Conservation (phyloP, 2,888 invertebrate genomes). For the Pandemis corylana region DNA sequence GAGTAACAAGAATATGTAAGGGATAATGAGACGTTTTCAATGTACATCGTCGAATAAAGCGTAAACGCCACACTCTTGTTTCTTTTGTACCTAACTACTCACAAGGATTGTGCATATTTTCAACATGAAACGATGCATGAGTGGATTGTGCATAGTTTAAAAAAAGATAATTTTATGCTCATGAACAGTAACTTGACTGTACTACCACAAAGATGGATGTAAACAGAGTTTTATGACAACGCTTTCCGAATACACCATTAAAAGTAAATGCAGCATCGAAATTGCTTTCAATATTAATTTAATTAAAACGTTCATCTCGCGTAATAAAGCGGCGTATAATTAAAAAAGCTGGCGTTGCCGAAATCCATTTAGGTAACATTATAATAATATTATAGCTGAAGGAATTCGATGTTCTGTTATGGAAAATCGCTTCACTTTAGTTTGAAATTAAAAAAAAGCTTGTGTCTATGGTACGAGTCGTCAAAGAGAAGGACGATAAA, state of each 20-base stretch:
- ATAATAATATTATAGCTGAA: constrained; percentile 13
- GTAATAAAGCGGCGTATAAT: constrained; percentile 60
- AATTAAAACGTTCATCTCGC: constrained; percentile 59
- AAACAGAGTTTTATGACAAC: constrained; percentile 30
- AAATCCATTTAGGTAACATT: constrained; percentile 42
- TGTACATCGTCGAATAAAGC: too few relatives aligned
- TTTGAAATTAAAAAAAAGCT: background rate
- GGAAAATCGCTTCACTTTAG: too few relatives aligned
- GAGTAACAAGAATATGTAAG: too few relatives aligned
- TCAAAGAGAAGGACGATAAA: too few relatives aligned
- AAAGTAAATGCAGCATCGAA: constrained; percentile 36
- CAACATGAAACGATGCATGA: too few relatives aligned
- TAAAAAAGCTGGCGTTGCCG: constrained; percentile 58
- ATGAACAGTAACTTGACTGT: background rate
- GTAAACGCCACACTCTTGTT: too few relatives aligned
- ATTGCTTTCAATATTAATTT: constrained; percentile 50
- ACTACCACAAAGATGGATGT: constrained; percentile 11
- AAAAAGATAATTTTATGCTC: too few relatives aligned
- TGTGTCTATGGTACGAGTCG: background rate
- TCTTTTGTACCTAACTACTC: too few relatives aligned
- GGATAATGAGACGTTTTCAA: too few relatives aligned
- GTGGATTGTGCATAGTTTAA: too few relatives aligned
- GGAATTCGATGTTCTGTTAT: background rate
- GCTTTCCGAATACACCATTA: constrained; percentile 30
- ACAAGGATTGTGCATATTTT: too few relatives aligned